phyloP scores from a whole-genome alignment of 1,140 invertebrate species.

The Meloidogyne floridensis region DNA sequence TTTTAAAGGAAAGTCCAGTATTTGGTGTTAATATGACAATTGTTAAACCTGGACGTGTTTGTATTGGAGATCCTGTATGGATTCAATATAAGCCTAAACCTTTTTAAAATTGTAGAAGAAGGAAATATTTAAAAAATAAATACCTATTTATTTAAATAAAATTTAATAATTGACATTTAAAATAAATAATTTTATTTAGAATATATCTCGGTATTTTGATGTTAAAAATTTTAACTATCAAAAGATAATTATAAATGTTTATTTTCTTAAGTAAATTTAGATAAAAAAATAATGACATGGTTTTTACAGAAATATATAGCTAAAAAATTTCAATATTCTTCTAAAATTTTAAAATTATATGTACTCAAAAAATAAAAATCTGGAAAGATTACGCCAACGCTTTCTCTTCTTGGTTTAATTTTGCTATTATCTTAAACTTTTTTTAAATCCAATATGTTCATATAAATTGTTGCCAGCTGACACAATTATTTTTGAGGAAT shows the following conservation, averaged over 20 bases:
- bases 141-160: background rate
- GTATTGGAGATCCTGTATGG: conserved; percentile 44
- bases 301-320: no score
- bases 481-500: conserved; percentile 1
- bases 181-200: no score
- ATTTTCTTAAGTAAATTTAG: no score
- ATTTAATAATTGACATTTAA: background rate
- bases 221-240: no score
- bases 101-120: conserved; percentile 32
- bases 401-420: background rate
- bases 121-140: background rate
- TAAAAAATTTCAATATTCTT: no score
- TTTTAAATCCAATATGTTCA: background rate
- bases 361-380: no score
- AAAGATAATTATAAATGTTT: no score
- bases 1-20: conserved; percentile 38
- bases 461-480: background rate
- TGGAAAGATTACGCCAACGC: background rate
- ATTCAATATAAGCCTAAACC: conserved; percentile 51
- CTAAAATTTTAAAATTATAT: no score
- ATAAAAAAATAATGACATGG: no score
- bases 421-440: background rate
- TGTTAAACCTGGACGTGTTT: conserved; percentile 37
- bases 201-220: no score
- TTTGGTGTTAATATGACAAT: conserved; percentile 54